Conservation (phyloP, 2,113 vertebrate genomes). For the Castor canadensis region DNA sequence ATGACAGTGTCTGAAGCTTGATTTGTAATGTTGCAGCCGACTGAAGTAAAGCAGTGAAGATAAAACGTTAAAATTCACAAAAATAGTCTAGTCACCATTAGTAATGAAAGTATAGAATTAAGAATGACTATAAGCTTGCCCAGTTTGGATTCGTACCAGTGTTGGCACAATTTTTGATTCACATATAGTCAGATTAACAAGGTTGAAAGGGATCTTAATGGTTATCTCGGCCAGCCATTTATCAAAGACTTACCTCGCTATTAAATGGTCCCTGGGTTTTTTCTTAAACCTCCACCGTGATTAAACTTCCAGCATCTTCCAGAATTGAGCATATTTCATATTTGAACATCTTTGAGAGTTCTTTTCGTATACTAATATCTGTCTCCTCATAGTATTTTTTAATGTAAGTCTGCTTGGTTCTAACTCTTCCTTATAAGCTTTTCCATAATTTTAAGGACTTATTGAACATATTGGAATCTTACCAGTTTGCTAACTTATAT, state of each 20-base stretch:
- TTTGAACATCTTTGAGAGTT: constrained; percentile 7
- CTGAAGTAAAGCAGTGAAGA: not conserved
- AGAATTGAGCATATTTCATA: constrained; percentile 11
- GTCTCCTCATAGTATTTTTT: not conserved
- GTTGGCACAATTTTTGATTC: constrained; percentile 24
- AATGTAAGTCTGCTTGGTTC: not conserved
- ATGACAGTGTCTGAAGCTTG: not conserved
- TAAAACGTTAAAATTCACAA: not conserved
- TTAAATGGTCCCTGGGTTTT: not conserved
- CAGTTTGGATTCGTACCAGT: not conserved
- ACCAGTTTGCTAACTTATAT: not conserved
- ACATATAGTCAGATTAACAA: not conserved
- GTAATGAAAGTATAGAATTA: constrained; percentile 21
- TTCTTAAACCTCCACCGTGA: not conserved
- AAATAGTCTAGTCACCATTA: not conserved
- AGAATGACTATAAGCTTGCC: constrained; percentile 9
- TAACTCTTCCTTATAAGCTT: not conserved
- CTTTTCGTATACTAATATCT: not conserved
- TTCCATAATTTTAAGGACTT: constrained; percentile 34
- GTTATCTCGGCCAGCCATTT: not conserved
- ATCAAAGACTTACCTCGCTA: not conserved
- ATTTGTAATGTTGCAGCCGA: not conserved
- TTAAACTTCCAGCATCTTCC: not conserved
- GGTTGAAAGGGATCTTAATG: not conserved
- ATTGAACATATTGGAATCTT: not conserved